Percentiles rank a stretch among this genome's conserved stretches.
Evolutionary conservation across 2,113 vertebrate genomes (phyloP).

Genomic region (Anolis sagrei): DNA sequence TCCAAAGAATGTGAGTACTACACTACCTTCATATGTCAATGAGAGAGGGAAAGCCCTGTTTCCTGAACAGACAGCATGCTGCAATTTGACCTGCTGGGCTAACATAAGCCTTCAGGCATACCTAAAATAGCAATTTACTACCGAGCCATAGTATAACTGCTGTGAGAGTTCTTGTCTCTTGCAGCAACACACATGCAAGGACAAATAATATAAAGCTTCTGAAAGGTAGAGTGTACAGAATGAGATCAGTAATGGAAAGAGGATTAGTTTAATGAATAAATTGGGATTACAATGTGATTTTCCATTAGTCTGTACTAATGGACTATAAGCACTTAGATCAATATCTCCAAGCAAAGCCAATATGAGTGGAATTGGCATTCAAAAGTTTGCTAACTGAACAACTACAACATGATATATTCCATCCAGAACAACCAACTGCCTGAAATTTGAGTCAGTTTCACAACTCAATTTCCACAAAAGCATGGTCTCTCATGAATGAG

Average conservation of each 20-base stretch:
- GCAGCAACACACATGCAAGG: neutral
- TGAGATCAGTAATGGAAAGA: constrained; percentile 13
- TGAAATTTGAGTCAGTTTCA: constrained; percentile 54
- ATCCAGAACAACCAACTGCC: constrained; percentile 64
- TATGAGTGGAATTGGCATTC: constrained; percentile 16
- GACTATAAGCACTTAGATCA: constrained; percentile 43
- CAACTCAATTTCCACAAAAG: constrained; percentile 63
- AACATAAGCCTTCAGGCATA: neutral
- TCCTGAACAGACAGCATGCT: neutral
- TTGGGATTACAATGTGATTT: constrained; percentile 25
- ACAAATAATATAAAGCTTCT: neutral
- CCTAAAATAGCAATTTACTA: neutral
- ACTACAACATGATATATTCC: constrained; percentile 21
- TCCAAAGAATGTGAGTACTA: neutral
- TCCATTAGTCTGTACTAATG: constrained; percentile 28
- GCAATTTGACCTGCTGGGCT: neutral
- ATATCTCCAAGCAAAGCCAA: constrained; percentile 14
- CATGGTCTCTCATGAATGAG: constrained; percentile 57
- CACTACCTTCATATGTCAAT: neutral
- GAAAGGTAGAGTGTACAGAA: neutral
- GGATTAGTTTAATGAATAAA: neutral
- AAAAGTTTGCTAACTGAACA: neutral
- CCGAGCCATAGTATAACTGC: neutral
- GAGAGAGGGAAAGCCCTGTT: neutral
- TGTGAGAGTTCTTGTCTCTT: too few species aligned